Base-by-base conservation (phyloP, 2,797 vertebrate species). In the Sciurus carolinensis region DNA sequence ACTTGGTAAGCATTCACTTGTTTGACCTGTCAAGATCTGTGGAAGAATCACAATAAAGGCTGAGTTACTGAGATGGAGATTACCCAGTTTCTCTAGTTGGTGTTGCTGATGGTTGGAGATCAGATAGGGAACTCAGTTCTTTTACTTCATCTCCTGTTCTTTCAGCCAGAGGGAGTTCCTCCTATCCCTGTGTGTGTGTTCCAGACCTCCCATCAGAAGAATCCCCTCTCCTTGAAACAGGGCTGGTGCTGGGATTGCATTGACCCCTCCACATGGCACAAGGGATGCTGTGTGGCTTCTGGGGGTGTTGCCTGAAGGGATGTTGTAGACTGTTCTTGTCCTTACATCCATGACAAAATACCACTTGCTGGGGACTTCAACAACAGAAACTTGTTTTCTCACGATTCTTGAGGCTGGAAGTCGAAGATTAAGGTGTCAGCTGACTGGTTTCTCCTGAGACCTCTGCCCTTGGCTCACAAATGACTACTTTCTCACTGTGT, bases 131-230 rank as follows among this genome's bases (percentile, higher is more conserved):
- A 52, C 12, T 44, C 36, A 26, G 67, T 28, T 52, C 76, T 87
- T 85, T 87, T 54, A 47, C 54, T 62, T 52, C 22, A 87, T 73
- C 39, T 39, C 24, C 14, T 8, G 36, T 82, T 72, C 28, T 92
- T n/a, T 20, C 30, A 47, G 11, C 11, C 7, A 17, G 26, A 7
- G 57, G 0, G 42, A 44, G 36, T 44, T 66, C 33, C 13, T 73
- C 36, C 11, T 44, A 17, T 3, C 28, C 39, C 64, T 15, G 3
- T 67, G 1, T 52, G 24, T 36, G 24, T 1, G 0, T 30, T 6
- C 73, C 52, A 85, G 36, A 12, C 73, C 44, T 50, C 28, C 36
- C 17, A 9, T 28, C 10, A 30, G 44, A 44, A 8, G 64, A 11
- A 71, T 1, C 81, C 22, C 22, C 44, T 13, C 3, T n/a, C 30